These are phyloP conservation scores for Notothenia coriiceps DNA, from an alignment of 2,113 vertebrate species.

Conservation along the genomic window DNA sequence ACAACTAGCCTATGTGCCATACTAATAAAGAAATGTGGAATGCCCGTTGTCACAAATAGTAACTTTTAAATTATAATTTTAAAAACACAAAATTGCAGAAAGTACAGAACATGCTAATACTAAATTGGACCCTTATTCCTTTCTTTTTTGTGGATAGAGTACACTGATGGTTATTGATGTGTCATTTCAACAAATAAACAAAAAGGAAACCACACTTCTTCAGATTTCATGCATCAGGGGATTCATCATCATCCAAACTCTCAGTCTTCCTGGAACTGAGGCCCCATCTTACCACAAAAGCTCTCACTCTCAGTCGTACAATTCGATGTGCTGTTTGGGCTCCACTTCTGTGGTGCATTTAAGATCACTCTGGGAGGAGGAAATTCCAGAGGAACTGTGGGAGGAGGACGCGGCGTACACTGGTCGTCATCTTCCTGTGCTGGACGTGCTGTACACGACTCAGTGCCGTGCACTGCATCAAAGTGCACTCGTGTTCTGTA, in stretches of 20 bases:
- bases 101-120: not conserved
- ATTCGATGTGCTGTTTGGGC: not conserved
- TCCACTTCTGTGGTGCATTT: constrained; percentile 31
- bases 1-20: not conserved
- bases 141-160: not conserved
- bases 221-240: constrained; percentile 26
- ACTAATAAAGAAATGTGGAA: not conserved
- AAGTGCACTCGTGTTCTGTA: not conserved
- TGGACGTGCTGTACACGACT: constrained; percentile 7
- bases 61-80: not conserved
- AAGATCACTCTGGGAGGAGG: constrained; percentile 24
- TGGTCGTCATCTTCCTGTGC: not conserved
- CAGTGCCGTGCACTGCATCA: not conserved
- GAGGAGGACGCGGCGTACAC: constrained; percentile 22
- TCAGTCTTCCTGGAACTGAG: constrained; percentile 11
- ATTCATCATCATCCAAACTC: constrained; percentile 20
- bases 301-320: not conserved
- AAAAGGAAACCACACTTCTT: constrained; percentile 2
- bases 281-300: constrained; percentile 15
- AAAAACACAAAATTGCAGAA: not conserved
- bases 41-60: not conserved
- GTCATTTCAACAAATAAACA: constrained; percentile 12
- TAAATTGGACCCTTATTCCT: not conserved
- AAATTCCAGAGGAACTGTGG: constrained; percentile 28
- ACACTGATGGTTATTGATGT: not conserved